Evolutionary conservation across 2,797 vertebrate genomes (phyloP), one percentile per base, ranked within the genome.

Genomic region (Babyrousa celebensis): DNA sequence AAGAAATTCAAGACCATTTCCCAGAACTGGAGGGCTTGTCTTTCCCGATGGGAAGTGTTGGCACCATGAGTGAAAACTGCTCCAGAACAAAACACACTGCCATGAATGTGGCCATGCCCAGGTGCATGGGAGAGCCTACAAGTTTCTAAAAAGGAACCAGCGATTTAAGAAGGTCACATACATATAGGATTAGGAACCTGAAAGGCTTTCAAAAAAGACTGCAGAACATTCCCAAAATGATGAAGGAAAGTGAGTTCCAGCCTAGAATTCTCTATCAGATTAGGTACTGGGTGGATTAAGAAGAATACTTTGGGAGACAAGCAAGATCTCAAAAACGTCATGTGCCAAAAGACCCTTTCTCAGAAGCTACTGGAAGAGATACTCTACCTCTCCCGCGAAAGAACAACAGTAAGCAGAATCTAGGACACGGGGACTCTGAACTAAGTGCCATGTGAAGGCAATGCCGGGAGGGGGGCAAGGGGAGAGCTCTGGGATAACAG

Each of bases 181-280:
- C 25, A 48, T 32, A 78, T 90, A 95, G 83, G 32, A 75, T 83
- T 90, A 74, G 60, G 54, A 89, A 58, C 94, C 40, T 67, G 68
- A 94, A 91, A 96, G 70, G 58, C 48, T 94, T 95, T 88, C 48
- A 90, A 88, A 91, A 77, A 86, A 63, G 89, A 84, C 6, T 68
- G 25, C 14, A 88, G 82, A 95, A 86, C 16, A 74, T 89, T 97
- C 77, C 70, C 85, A 68, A 92, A 91, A 96, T 88, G 68, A 63
- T 70, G 43, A 88, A 84, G 67, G 78, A 87, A 62, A 84, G 1
- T 18, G 77, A 89, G n/a, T 83, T 93, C 54, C 6, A 74, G 43
- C 23, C 74, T 85, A 92, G 52, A 92, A 94, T 67, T 68, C 27
- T 75, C 10, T 90, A 74, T 91, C 27, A 77, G 15, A 68, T 70